Percentiles rank a stretch among this genome's conserved stretches.
Conservation (phyloP, 2,888 invertebrate genomes). For the Agrochola macilenta region DNA sequence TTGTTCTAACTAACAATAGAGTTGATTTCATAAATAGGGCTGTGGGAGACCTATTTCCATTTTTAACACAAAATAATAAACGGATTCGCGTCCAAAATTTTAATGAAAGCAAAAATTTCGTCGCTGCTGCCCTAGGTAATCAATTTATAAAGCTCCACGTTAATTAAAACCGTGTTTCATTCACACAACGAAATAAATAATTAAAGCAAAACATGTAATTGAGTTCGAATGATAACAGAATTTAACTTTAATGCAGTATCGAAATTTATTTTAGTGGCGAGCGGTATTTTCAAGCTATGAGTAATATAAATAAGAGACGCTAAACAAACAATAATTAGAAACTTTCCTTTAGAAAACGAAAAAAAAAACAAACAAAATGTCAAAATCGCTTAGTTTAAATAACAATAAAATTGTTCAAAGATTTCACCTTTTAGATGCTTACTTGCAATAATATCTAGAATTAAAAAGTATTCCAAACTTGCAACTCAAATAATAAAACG, state of each 20-base stretch:
- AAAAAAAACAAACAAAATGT: neutral
- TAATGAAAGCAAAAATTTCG: constrained; percentile 38
- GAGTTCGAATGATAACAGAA: neutral
- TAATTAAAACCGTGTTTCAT: constrained; percentile 53
- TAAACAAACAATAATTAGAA: neutral
- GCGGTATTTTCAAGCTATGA: neutral
- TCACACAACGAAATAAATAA: constrained; percentile 22
- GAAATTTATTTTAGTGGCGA: constrained; percentile 1
- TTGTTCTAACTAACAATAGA: constrained; percentile 12
- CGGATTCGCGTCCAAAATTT: constrained; percentile 16
- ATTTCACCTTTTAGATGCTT: constrained; percentile 14
- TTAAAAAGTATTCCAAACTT: constrained; percentile 32
- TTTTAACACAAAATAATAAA: constrained; percentile 26
- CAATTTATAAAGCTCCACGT: constrained; percentile 41
- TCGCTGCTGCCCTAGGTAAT: constrained; percentile 20
- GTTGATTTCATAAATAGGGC: neutral
- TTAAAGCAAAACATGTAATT: constrained; percentile 9
- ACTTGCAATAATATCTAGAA: constrained; percentile 12
- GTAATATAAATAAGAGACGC: constrained; percentile 1
- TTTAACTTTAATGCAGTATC: constrained; percentile 1
- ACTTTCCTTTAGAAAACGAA: neutral
- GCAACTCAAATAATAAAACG: constrained; percentile 52
- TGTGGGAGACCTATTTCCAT: constrained; percentile 1
- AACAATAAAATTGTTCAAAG: constrained; percentile 7
- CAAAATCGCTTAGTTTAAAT: neutral